Conservation (phyloP, 2,113 vertebrate species). For the Isichthys henryi region DNA sequence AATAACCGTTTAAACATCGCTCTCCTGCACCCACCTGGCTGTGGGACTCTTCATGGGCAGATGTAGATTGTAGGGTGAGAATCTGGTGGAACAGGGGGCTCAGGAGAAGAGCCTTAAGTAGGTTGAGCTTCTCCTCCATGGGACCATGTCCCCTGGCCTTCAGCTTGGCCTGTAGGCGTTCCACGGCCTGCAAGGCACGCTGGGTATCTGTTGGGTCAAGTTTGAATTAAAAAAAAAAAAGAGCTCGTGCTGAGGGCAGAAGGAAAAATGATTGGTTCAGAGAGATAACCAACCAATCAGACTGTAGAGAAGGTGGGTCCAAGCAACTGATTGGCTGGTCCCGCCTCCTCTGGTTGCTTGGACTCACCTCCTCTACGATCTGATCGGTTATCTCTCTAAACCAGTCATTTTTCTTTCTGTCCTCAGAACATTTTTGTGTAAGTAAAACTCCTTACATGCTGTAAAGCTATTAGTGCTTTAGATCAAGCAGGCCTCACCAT, state of each 20-base stretch:
- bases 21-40: constrained; percentile 60
- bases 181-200: constrained; percentile 80
- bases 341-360: too few species aligned
- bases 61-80: constrained; percentile 73
- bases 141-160: constrained; percentile 75
- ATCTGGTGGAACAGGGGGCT: constrained; percentile 92
- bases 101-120: constrained; percentile 82
- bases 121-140: constrained; percentile 76
- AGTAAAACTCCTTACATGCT: too few species aligned
- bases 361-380: too few species aligned
- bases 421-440: too few species aligned
- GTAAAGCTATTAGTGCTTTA: background rate
- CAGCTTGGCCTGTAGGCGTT: constrained; percentile 79
- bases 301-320: background rate
- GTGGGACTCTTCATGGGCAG: constrained; percentile 66
- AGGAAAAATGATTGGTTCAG: background rate
- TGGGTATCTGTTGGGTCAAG: constrained; percentile 64
- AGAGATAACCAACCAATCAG: background rate
- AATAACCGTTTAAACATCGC: background rate
- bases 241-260: background rate
- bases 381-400: too few species aligned
- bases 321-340: background rate
- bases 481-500: background rate
- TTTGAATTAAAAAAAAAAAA: background rate
- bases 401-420: too few species aligned